Base-by-base conservation (phyloP, 2,113 vertebrate genomes). In the Perca fluviatilis region DNA sequence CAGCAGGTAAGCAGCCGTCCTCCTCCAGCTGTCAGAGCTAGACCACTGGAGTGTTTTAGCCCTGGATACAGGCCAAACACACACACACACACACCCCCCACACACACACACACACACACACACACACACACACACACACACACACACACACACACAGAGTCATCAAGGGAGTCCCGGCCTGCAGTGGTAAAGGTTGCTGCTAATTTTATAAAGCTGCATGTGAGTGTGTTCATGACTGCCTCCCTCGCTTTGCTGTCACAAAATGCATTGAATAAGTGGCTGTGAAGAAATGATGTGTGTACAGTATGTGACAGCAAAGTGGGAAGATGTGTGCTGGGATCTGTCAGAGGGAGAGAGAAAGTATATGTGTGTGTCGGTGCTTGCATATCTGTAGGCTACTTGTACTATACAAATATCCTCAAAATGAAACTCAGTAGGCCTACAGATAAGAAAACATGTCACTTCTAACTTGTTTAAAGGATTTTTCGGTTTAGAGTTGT, bases 1-100 rank as follows among this genome's bases (percentile, higher is more conserved):
- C 80, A 84, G 83, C 80, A 86, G 85, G 82, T 73, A 71, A 86
- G 69, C 71, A 63, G 74, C 56, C 53, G 30, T 74, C 75, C 65
- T 79, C 69, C 79, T 78, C 51, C 79, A 77, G 80, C 68, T 1
- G 79, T 67, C 47, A 51, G 62, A 74, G 78, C 61, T 74, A 72
- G 64, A 82, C 63, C 83, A 27, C 83, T 74, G 81, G 63, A 76
- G 80, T 74, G 56, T 85, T 86, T 82, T 84, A 79, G 63, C 4
- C 36, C 61, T 84, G 85, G 79, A 87, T 63, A 15, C 46, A 50
- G 27, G 79, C 89, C 90, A 91, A 60, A 75, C 68, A 49, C 71
- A 53, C 36, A 54, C 74, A 62, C 67, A n/a, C 30, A 49, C 80
- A 62, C 68, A 33, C 79, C n/a, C n/a, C n/a, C n/a, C n/a, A 58